Evolutionary conservation across 92 coral and sea anemone genomes (phyloP).

Genomic region (Metridium senile): DNA sequence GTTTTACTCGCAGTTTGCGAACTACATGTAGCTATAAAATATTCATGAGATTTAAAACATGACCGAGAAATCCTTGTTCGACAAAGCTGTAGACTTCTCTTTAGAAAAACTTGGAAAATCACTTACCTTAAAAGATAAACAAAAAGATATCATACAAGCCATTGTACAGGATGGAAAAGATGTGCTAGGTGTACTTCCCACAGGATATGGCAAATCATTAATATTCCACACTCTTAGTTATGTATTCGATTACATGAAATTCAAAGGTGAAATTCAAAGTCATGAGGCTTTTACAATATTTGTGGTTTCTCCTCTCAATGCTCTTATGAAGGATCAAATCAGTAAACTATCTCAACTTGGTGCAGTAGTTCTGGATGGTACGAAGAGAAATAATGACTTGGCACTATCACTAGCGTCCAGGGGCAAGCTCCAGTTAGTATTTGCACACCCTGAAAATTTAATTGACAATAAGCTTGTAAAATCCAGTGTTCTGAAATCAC

Average conservation of each 20-base stretch:
- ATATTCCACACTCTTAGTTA: conserved; percentile 38
- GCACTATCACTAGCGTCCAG: conserved; percentile 5
- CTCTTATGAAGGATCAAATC: conserved; percentile 35
- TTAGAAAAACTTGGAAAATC: conserved; percentile 19
- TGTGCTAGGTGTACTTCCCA: conserved; percentile 43
- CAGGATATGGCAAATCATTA: conserved; percentile 57
- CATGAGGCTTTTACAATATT: conserved; percentile 5
- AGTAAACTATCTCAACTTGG: conserved; percentile 27
- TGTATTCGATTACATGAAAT: too few species aligned
- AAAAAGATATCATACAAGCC: conserved; percentile 17
- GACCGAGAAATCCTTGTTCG: too few species aligned
- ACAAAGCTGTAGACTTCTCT: not conserved
- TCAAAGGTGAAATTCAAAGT: conserved; percentile 11
- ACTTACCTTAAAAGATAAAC: conserved; percentile 15
- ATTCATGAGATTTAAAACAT: too few species aligned
- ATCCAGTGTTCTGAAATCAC: conserved; percentile 18
- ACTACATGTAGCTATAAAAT: too few species aligned
- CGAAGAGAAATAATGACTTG: not conserved
- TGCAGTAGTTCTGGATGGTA: conserved; percentile 16
- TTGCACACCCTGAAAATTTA: conserved; percentile 28
- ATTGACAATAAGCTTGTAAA: conserved; percentile 12
- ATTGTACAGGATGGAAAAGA: conserved; percentile 17
- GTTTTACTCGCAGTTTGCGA: too few species aligned
- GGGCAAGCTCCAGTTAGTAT: conserved; percentile 25
- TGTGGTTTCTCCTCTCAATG: conserved; percentile 50